A percentile compares a stretch with the other conserved stretches of the same genome.
These are phyloP conservation scores for Leistus spinibarbis DNA, from an alignment of 2,888 invertebrate genomes.

Conservation along the genomic window DNA sequence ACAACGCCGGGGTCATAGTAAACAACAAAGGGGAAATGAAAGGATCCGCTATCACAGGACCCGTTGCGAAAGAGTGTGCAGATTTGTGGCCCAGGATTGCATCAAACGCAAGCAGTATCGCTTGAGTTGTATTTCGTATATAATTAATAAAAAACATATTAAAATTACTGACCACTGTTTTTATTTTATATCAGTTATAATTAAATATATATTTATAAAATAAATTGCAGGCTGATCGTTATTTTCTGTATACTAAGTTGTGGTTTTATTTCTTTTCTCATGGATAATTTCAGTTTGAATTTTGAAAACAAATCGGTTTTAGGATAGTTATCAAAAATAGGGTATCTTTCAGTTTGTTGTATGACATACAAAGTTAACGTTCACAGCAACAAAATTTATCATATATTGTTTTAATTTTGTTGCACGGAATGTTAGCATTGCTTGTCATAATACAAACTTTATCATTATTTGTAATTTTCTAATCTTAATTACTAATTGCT, in stretches of 20 bases:
- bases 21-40: constrained; percentile 99
- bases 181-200: constrained; percentile 15
- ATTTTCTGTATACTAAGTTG: background rate
- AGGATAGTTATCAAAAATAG: too few relatives aligned
- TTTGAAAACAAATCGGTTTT: too few relatives aligned
- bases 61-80: constrained; percentile 99
- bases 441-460: too few relatives aligned
- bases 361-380: too few relatives aligned
- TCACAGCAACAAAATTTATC: too few relatives aligned
- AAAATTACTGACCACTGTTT: constrained; percentile 20
- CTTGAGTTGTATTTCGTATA: constrained; percentile 62
- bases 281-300: background rate
- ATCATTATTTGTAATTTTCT: too few relatives aligned
- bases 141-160: constrained; percentile 26
- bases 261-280: background rate
- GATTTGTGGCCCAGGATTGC: constrained; percentile 99
- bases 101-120: constrained; percentile 98
- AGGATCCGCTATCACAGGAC: constrained; percentile 98
- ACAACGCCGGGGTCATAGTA: constrained; percentile 99
- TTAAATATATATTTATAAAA: constrained; percentile 30
- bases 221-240: background rate
- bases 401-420: too few relatives aligned
- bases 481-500: too few relatives aligned
- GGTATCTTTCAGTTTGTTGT: too few relatives aligned
- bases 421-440: too few relatives aligned